These are phyloP conservation scores for Endomychus coccineus DNA, from an alignment of 2,888 invertebrate genomes.

Conservation along the genomic window DNA sequence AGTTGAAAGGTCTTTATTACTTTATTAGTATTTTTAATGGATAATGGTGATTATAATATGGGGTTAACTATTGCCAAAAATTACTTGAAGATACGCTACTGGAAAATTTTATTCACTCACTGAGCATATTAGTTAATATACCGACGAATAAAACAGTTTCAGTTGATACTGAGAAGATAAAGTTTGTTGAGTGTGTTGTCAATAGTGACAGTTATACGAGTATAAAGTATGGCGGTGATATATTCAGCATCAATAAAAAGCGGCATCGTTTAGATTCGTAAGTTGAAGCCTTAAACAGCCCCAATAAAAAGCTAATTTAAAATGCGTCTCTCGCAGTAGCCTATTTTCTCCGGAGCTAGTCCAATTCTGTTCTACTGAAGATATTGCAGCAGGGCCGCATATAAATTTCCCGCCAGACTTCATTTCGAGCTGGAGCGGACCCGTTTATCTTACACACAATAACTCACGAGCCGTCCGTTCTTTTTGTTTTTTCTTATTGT, in stretches of 20 bases:
- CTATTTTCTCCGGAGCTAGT: conserved; percentile 42
- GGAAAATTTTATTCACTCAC: too few species aligned
- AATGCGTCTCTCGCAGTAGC: conserved; percentile 43
- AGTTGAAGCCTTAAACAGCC: conserved; percentile 31
- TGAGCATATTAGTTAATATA: too few species aligned
- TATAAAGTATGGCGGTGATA: too few species aligned
- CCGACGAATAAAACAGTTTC: too few species aligned
- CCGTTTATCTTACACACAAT: conserved; percentile 66
- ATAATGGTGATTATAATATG: too few species aligned
- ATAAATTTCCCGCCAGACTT: conserved; percentile 55
- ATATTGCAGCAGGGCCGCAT: conserved; percentile 43
- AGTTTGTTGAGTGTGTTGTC: too few species aligned
- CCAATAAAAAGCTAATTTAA: conserved; percentile 45
- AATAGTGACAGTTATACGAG: too few species aligned
- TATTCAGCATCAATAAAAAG: conserved; percentile 21
- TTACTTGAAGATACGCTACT: too few species aligned
- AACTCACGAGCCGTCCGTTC: conserved; percentile 49
- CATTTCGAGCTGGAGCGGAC: conserved; percentile 64
- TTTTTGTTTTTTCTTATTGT: conserved; percentile 43
- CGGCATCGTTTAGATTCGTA: conserved; percentile 21
- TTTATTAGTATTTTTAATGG: too few species aligned
- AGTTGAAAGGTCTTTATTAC: too few species aligned
- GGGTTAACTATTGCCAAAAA: too few species aligned
- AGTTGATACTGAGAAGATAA: too few species aligned
- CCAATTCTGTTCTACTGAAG: conserved; percentile 45